Base-by-base conservation (phyloP, 2,888 invertebrate species). In the Hydriomena furcata region DNA sequence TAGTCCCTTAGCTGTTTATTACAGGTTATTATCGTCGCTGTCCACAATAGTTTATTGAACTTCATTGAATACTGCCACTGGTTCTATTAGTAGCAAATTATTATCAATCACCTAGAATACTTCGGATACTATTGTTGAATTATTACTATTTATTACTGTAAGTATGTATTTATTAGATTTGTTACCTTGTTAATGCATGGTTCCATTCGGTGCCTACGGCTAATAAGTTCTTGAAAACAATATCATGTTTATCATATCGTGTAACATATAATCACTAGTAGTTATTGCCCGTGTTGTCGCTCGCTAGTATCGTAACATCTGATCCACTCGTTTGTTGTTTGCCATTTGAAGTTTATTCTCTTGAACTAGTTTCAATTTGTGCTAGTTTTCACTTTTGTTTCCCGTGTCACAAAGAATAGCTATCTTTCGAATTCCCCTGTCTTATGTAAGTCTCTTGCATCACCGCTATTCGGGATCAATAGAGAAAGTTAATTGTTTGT, bases 401-500 rank as follows among this genome's bases (percentile, higher is more conserved):
- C 24, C 34, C 40, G 7, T 38, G 36, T 5, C 23, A 11, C 43
- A 48, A 47, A 49, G 25, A 48, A 40, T 35, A 37, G 34, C 28
- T 38, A 47, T 46, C 36, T 13, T 54, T 54, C 40, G 48, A 31
- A 23, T 23, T 43, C 30, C n/a, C 41, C 30, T 20, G 21, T 21
- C 17, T 54, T 56, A 55, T 43, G 30, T 46, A 60, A 56, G 28
- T 30, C n/a, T 55, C 42, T 60, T 55, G 42, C 54, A 21, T 46
- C 42, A 49, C 40, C 13, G 10, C 5, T 10, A 28, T 51, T 36
- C 35, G 36, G 54, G 58, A 65, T 65, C 56, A 58, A 58, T 53
- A 57, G 64, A 58, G 64, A 67, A 65, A 66, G 66, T 61, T 40
- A 23, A 40, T 60, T 58, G 45, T 55, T 59, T 55, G n/a, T n/a